Base-by-base conservation (phyloP, 2,888 invertebrate species). In the Hirudinaria manillensis region DNA sequence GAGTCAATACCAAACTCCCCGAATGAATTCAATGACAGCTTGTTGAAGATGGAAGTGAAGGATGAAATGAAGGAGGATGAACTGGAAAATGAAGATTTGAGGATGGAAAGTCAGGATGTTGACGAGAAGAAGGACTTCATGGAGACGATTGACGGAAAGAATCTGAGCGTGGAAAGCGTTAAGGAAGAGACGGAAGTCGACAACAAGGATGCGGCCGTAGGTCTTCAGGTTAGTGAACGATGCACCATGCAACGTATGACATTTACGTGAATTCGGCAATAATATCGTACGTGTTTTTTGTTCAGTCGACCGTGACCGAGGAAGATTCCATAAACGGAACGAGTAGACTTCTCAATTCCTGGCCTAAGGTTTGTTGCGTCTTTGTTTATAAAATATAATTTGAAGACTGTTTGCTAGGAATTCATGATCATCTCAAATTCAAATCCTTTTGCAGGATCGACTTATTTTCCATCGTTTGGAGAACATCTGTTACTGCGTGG, bases 401-500 rank as follows among this genome's bases (percentile, higher is more conserved):
- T 34, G 13, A 4, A 32, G 27, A 66, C 24, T 66, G 10, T 66
- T 24, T 24, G 66, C 24, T 24, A n/a, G n/a, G n/a, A n/a, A n/a
- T n/a, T n/a, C n/a, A n/a, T n/a, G n/a, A n/a, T n/a, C 16, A 53
- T 53, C 16, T n/a, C 21, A 53, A 53, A 21, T 19, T n/a, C n/a
- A n/a, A n/a, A n/a, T n/a, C n/a, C n/a, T n/a, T 1, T 27, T 61
- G n/a, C 51, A 86, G 84, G 86, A 86, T 76, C 81, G 83, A 36
- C 82, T 84, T 3, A 80, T 86, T 16, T 83, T 85, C 77, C 84
- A 93, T 27, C 89, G 97, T 53, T 88, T 97, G 78, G 94, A 94
- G 83, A 94, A 95, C 83, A 93, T 98, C 77, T 93, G 94, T 74
- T 92, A 93, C 83, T 93, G 93, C 67, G 91, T 96, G 45, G 96